phyloP scores from a whole-genome alignment of 2,113 vertebrate genomes.

The Menidia beryllina region DNA sequence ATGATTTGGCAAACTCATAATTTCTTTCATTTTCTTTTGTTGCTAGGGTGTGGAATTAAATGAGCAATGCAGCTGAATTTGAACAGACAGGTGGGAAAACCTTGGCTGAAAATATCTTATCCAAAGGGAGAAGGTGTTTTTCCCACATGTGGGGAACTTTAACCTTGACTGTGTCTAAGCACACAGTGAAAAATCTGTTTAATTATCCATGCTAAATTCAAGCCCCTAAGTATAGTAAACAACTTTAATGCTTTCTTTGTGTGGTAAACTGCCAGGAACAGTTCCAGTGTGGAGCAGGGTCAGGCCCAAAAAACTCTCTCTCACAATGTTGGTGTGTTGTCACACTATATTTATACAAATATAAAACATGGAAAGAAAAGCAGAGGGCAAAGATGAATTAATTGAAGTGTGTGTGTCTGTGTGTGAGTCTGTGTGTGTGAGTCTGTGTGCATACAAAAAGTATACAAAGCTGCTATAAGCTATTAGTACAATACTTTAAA shows the following conservation, averaged over 20 bases:
- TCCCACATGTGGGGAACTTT: conserved; percentile 35
- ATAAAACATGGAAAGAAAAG: neutral
- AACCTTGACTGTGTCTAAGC: conserved; percentile 41
- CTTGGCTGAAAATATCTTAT: conserved; percentile 31
- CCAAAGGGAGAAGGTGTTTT: conserved; percentile 17
- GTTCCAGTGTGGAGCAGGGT: conserved; percentile 8
- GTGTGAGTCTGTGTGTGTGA: no score
- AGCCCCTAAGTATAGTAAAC: conserved; percentile 24
- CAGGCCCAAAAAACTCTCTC: neutral
- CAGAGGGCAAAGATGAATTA: no score
- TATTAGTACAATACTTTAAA: no score
- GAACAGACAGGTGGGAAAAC: conserved; percentile 37
- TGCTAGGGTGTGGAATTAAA: conserved; percentile 35
- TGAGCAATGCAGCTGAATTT: conserved; percentile 4
- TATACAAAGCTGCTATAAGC: no score
- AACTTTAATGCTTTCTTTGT: conserved; percentile 25
- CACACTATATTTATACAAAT: conserved; percentile 13
- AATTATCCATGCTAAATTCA: conserved; percentile 51
- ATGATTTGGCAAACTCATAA: conserved; percentile 20
- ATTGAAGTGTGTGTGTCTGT: no score
- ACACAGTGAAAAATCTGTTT: conserved; percentile 51
- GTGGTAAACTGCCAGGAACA: conserved; percentile 11
- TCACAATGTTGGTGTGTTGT: neutral
- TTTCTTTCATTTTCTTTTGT: conserved; percentile 35
- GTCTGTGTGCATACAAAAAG: no score